These are phyloP conservation scores for Margaritifera margaritifera DNA, from an alignment of 2,888 invertebrate species.

Conservation along the genomic window DNA sequence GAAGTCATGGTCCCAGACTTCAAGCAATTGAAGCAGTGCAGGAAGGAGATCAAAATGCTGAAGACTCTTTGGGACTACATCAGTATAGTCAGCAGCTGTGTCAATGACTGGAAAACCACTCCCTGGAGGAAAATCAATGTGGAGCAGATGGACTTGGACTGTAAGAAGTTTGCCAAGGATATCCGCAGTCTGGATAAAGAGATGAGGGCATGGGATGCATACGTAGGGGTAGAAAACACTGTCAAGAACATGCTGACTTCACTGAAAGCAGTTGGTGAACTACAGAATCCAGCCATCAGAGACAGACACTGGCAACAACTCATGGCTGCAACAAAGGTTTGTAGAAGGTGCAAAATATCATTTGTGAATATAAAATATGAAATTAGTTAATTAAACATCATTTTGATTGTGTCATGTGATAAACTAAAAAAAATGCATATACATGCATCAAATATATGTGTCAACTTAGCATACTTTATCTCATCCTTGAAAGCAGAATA, in stretches of 20 bases:
- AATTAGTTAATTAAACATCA: neutral
- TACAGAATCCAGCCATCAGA: conserved; percentile 95
- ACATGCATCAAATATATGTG: neutral
- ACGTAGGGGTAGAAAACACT: conserved; percentile 87
- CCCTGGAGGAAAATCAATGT: conserved; percentile 97
- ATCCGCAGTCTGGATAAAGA: conserved; percentile 87
- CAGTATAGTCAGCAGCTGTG: conserved; percentile 87
- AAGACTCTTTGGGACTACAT: conserved; percentile 97
- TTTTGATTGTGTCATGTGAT: neutral
- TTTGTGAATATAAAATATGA: no score
- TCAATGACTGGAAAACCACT: conserved; percentile 96
- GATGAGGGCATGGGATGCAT: conserved; percentile 95
- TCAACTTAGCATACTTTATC: no score
- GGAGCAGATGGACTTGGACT: conserved; percentile 98
- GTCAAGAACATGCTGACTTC: conserved; percentile 97
- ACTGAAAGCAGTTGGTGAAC: conserved; percentile 91
- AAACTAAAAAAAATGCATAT: neutral
- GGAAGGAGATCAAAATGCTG: conserved; percentile 84
- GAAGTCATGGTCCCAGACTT: conserved; percentile 96
- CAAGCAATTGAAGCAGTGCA: conserved; percentile 90
- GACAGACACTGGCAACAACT: conserved; percentile 98
- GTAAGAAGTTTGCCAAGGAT: conserved; percentile 93
- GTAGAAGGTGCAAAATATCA: conserved; percentile 4
- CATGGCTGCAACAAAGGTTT: conserved; percentile 91
- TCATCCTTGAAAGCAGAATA: no score